These are phyloP conservation scores for Galendromus occidentalis DNA, from an alignment of 1,140 invertebrate species.

Conservation along the genomic window DNA sequence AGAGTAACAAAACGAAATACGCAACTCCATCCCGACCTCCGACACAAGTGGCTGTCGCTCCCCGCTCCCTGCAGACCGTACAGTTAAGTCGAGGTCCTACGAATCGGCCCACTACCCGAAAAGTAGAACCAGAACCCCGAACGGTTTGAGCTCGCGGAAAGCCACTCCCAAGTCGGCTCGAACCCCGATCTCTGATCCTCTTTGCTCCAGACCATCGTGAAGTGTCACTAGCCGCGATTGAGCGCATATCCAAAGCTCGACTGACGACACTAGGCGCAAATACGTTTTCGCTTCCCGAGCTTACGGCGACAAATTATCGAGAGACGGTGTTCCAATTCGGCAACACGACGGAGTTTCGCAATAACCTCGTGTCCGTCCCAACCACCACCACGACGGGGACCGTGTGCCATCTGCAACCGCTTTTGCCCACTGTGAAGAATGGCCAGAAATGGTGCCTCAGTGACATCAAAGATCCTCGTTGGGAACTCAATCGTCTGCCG, in stretches of 20 bases:
- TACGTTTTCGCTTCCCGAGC: neutral
- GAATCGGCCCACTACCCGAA: neutral
- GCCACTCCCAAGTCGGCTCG: neutral
- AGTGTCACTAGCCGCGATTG: neutral
- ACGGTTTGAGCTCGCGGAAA: neutral
- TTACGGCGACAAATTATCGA: neutral
- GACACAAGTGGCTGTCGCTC: slow-evolving; percentile 3
- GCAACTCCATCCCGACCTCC: slow-evolving; percentile 8
- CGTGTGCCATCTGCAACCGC: neutral
- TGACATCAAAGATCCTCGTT: neutral
- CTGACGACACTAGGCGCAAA: too few species aligned
- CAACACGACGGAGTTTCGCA: slow-evolving; percentile 9
- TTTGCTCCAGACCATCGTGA: neutral
- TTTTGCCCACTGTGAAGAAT: neutral
- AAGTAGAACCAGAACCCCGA: neutral
- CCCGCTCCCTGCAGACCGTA: slow-evolving; percentile 4
- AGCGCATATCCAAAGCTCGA: neutral
- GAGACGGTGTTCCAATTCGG: neutral
- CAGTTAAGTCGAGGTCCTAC: neutral
- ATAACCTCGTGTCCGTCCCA: neutral
- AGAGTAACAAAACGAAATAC: slow-evolving; percentile 5
- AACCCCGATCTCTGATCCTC: neutral
- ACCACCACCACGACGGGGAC: neutral
- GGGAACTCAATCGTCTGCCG: neutral
- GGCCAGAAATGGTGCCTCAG: neutral